Percentiles rank a stretch among this genome's conserved stretches.
Evolutionary conservation across 2,797 vertebrate species (phyloP).

Genomic region (Hydrolagus colliei): DNA sequence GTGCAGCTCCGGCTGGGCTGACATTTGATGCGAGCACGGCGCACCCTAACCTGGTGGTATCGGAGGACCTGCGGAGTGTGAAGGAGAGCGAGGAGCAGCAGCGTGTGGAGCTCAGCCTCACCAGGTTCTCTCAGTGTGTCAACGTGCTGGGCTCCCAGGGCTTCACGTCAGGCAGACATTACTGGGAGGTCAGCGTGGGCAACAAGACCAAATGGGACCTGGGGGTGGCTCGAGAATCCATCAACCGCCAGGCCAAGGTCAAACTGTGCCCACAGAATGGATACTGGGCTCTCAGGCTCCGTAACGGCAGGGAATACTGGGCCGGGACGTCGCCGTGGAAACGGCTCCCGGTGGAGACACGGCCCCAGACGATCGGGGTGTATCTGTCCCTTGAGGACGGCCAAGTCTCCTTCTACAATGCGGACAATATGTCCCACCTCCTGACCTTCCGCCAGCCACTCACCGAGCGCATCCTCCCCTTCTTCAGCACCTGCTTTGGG

Average conservation of each 20-base stretch:
- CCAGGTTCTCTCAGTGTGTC: constrained; percentile 69
- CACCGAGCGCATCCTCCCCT: constrained; percentile 59
- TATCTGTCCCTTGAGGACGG: constrained; percentile 66
- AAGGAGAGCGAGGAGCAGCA: constrained; percentile 50
- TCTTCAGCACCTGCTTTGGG: constrained; percentile 77
- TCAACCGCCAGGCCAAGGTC: constrained; percentile 58
- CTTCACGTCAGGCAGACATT: constrained; percentile 63
- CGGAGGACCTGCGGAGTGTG: constrained; percentile 57
- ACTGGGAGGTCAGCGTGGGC: constrained; percentile 78
- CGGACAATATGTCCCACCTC: constrained; percentile 64
- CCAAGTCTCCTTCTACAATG: constrained; percentile 67
- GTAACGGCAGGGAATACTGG: constrained; percentile 57
- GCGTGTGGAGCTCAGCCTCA: constrained; percentile 41
- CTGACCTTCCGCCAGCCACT: constrained; percentile 61
- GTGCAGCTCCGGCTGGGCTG: constrained; percentile 40
- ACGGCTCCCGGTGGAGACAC: constrained; percentile 44
- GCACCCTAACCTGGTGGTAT: background rate
- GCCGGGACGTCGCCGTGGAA: constrained; percentile 68
- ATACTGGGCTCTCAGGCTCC: constrained; percentile 73
- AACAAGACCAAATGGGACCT: constrained; percentile 75
- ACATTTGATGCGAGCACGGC: constrained; percentile 53
- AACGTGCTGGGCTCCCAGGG: constrained; percentile 62
- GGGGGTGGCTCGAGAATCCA: constrained; percentile 62
- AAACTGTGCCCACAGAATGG: constrained; percentile 68
- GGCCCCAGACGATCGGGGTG: constrained; percentile 57